phyloP scores from a whole-genome alignment of 2,888 invertebrate species.

The Volucella inflata region DNA sequence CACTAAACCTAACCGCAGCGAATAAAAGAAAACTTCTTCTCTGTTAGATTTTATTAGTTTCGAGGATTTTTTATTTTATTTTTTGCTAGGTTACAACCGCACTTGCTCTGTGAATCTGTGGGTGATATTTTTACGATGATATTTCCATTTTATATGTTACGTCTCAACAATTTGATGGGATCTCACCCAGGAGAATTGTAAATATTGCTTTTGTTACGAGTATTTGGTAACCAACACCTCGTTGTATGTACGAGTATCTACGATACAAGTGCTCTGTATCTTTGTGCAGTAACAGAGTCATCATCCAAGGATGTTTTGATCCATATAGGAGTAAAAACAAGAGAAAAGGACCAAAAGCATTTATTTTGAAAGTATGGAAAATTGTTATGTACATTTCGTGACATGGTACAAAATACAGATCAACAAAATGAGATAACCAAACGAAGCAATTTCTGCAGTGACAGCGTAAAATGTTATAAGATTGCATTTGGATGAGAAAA shows the following conservation, averaged over 20 bases:
- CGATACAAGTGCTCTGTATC: not conserved
- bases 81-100: constrained; percentile 10
- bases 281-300: constrained; percentile 8
- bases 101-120: constrained; percentile 23
- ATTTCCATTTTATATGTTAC: constrained; percentile 70
- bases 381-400: constrained; percentile 72
- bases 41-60: constrained; percentile 65
- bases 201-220: constrained; percentile 55
- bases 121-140: constrained; percentile 73
- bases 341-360: constrained; percentile 43
- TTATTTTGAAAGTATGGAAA: constrained; percentile 69
- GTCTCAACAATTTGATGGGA: constrained; percentile 67
- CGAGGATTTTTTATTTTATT: constrained; percentile 46
- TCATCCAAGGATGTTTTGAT: constrained; percentile 33
- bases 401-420: constrained; percentile 30
- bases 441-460: constrained; percentile 57
- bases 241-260: constrained; percentile 38
- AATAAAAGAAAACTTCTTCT: constrained; percentile 59
- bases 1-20: constrained; percentile 39
- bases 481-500: constrained; percentile 21
- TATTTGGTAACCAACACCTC: constrained; percentile 10
- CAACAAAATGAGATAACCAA: constrained; percentile 23
- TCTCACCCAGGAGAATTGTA: constrained; percentile 69
- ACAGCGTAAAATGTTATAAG: constrained; percentile 56
- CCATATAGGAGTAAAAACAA: constrained; percentile 18